phyloP scores from a whole-genome alignment of 2,797 vertebrate genomes.

The Dryobates pubescens region DNA sequence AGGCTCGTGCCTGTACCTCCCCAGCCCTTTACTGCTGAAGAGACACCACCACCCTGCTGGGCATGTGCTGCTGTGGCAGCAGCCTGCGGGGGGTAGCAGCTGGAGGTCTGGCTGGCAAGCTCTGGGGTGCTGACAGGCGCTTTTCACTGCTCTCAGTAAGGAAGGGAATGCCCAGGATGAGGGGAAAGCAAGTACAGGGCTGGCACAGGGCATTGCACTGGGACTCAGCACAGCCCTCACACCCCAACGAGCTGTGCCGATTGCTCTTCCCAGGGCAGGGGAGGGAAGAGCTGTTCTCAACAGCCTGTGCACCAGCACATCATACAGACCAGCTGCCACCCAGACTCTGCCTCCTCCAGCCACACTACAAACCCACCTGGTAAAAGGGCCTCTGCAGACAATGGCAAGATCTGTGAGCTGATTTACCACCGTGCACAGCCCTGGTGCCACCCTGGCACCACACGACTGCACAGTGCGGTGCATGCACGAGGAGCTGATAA shows the following conservation, averaged over 20 bases:
- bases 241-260: neutral
- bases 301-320: neutral
- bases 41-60: neutral
- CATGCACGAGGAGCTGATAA: fast-evolving
- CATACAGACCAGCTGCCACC: neutral
- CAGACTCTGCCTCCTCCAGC: neutral
- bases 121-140: neutral
- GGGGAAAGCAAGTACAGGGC: neutral
- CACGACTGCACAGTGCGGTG: neutral
- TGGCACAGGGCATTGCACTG: neutral
- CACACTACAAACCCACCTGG: neutral
- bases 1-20: neutral
- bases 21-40: neutral
- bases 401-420: neutral
- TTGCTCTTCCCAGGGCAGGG: neutral
- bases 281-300: neutral
- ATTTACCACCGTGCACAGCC: neutral
- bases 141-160: neutral
- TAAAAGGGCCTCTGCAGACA: neutral
- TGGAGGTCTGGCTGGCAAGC: neutral
- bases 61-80: fast-evolving
- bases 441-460: neutral
- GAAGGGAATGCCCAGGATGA: neutral
- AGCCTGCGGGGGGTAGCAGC: neutral
- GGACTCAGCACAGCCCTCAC: fast-evolving